Evolutionary conservation across 2,113 vertebrate genomes (phyloP).

Genomic region (Climacteris rufus): DNA sequence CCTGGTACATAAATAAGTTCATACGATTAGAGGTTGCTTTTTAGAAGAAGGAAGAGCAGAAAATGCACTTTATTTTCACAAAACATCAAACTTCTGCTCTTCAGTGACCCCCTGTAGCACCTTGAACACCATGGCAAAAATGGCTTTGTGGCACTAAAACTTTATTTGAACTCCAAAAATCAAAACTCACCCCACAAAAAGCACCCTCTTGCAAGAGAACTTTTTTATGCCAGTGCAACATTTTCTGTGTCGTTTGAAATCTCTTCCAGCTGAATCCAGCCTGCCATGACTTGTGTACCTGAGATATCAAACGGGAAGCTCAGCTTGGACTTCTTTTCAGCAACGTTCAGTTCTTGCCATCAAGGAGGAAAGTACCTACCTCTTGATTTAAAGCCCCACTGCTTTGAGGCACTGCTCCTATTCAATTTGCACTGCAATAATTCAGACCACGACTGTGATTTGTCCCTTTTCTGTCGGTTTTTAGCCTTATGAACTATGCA

Average conservation of each 20-base stretch:
- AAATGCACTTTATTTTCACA: background rate
- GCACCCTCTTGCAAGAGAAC: background rate
- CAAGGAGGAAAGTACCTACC: background rate
- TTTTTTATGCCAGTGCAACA: background rate
- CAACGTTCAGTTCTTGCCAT: background rate
- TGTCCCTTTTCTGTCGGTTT: background rate
- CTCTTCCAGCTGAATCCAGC: background rate
- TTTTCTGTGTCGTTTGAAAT: background rate
- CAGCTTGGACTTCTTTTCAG: background rate
- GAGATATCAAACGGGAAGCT: background rate
- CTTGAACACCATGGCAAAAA: background rate
- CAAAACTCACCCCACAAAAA: background rate
- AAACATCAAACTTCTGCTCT: background rate
- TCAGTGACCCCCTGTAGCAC: background rate
- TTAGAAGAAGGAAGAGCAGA: background rate
- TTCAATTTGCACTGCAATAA: constrained; percentile 12
- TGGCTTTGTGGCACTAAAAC: background rate
- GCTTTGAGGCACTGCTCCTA: background rate
- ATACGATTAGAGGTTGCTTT: background rate
- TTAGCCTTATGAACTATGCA: background rate
- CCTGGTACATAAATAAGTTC: background rate
- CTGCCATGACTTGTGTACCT: background rate
- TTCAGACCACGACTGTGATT: constrained; percentile 38
- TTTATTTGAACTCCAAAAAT: background rate
- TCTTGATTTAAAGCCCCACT: background rate